phyloP scores from a whole-genome alignment of 1,140 invertebrate genomes.

The Acromyrmex echinatior region DNA sequence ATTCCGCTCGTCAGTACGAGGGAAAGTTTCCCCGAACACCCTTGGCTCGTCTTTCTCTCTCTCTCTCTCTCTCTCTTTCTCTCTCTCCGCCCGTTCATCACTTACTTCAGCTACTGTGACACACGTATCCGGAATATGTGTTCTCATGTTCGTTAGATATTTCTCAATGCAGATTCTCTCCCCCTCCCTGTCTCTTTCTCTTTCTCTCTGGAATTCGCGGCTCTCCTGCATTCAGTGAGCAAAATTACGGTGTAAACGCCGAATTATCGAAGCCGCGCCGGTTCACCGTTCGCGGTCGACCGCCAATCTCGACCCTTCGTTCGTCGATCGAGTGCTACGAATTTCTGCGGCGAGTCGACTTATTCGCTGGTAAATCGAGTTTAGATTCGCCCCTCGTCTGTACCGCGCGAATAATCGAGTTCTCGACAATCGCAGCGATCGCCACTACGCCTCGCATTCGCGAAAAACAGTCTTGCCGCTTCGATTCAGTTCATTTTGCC shows the following conservation, averaged over 20 bases:
- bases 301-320: conserved; percentile 68
- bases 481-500: conserved; percentile 39
- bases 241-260: conserved; percentile 72
- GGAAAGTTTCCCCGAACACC: conserved; percentile 46
- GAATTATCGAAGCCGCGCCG: conserved; percentile 70
- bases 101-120: neutral
- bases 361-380: conserved; percentile 67
- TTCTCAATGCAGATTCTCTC: neutral
- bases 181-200: conserved; percentile 2
- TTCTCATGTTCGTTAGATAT: conserved; percentile 22
- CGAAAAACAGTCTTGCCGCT: conserved; percentile 37
- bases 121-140: neutral
- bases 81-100: neutral
- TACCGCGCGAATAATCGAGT: conserved; percentile 55
- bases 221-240: conserved; percentile 28
- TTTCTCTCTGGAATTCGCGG: conserved; percentile 43
- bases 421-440: conserved; percentile 39
- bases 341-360: conserved; percentile 65
- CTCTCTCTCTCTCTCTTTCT: neutral
- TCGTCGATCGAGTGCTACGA: conserved; percentile 64
- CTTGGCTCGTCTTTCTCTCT: neutral
- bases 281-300: conserved; percentile 73
- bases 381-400: conserved; percentile 54
- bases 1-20: conserved; percentile 45
- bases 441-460: neutral